Evolutionary conservation across 30 jellyfish, hydroid and myxozoan species (phyloP), one percentile per base, ranked within the genome.

Genomic region (Mastigias papua): DNA sequence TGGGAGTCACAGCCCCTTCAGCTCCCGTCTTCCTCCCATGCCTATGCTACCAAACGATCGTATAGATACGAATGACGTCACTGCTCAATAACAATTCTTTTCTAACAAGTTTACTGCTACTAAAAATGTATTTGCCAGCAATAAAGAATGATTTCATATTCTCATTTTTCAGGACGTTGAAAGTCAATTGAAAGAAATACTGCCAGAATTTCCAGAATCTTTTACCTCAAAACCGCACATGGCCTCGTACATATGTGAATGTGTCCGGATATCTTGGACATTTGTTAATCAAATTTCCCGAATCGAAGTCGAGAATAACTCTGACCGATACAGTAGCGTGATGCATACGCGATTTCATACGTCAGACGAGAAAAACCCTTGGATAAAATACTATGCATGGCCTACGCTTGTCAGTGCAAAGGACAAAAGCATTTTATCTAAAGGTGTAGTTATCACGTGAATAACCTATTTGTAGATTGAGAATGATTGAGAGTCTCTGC

Each of bases 221-320:
- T 34, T 89, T 64, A 49, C 92, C 58, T 73, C 90, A 34, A 78
- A 69, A 50, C 97, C 97, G 19, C 95, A 95, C 78, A 80, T 95
- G 80, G 92, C 97, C 34, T 35, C 89, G 35, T 95, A 82, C 57
- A 57, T 94, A 26, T 77, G 97, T 33, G 99, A 95, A 62, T 95
- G 99, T 77, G 97, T 84, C 11, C 87, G 99, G 23, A 60, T 95
- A n/a, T 86, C 98, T 0, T 95, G 99, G 99, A 86, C 97, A 0
- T 79, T 95, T 72, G 96, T 78, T 80, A 95, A 95, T 77, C 99
- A 95, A 89, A 67, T 81, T 22, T 96, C 97, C 0, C 97, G 97
- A 0, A 32, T 95, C 48, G 99, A 95, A 76, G 67, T 95, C 33
- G 99, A 95, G 74, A 86, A 89, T 76, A 89, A 94, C 8, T 86